Base-by-base conservation (phyloP, 2,797 vertebrate species). In the Xenentodon cancila region DNA sequence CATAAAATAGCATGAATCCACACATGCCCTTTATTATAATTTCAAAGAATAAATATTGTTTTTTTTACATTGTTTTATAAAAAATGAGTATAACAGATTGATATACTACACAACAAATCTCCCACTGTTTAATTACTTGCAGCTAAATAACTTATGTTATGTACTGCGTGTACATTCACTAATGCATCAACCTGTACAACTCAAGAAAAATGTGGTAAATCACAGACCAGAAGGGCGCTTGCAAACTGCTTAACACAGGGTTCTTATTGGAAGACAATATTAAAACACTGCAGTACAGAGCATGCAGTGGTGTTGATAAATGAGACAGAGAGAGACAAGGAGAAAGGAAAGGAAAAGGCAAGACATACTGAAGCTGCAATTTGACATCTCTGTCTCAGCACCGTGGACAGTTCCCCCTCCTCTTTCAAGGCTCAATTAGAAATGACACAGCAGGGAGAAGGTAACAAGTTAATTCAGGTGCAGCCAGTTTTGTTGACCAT, bases 361-460 rank as follows among this genome's bases (percentile, higher is more conserved):
- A 18, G 59, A 64, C 67, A 49, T 53, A 60, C 25, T 64, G 57
- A 71, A 54, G 59, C 46, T 54, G 52, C 20, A 40, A 57, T 59
- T 70, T 15, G 20, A 53, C 74, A 72, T 57, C 59, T 67, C 52
- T 25, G 64, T 76, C 70, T 83, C 57, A 53, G 70, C 59, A 49
- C 70, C 27, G 57, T 42, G 55, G 73, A 70, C 47, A 43, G 51
- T 27, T 40, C 59, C 66, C 68, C 75, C 62, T 67, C 12, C 20
- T 43, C 59, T 69, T 59, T 43, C 21, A 67, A 48, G 2, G 15
- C 20, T 68, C 73, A 80, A 81, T 82, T 81, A 83, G 47, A 82
- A 82, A 75, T 63, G 21, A 72, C 56, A 73, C 68, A 73, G 69
- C 27, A 54, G 44, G 27, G 16, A 53, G 21, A 63, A 46, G 42